phyloP scores from a whole-genome alignment of 2,797 vertebrate species.

The Diceros bicornis region DNA sequence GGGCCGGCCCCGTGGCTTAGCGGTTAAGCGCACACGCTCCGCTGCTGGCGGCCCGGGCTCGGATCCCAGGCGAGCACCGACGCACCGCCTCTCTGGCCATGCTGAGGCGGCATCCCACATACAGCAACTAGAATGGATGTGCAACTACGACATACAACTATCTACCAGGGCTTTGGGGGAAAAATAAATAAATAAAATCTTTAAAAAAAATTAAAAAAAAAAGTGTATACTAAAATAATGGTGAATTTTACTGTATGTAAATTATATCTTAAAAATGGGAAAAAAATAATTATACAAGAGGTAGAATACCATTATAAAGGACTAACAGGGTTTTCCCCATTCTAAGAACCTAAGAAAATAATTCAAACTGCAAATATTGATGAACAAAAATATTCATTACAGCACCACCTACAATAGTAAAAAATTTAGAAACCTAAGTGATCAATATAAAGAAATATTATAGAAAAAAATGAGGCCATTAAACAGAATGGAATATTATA shows the following conservation, averaged over 20 bases:
- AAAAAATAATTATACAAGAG: background rate
- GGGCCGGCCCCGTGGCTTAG: too few species aligned
- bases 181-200: too few species aligned
- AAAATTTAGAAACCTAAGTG: background rate
- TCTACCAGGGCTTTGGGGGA: too few species aligned
- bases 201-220: too few species aligned
- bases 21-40: too few species aligned
- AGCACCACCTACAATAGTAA: background rate
- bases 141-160: too few species aligned
- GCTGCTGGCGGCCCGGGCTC: too few species aligned
- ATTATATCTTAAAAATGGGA: background rate
- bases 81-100: too few species aligned
- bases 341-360: background rate
- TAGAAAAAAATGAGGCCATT: background rate
- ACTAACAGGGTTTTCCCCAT: background rate
- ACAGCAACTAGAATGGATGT: too few species aligned
- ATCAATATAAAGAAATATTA: background rate
- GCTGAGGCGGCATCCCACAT: too few species aligned
- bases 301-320: background rate
- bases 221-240: background rate
- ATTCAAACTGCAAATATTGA: background rate
- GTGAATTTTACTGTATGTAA: background rate
- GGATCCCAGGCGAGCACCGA: too few species aligned
- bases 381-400: background rate
- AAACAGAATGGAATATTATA: background rate